phyloP scores from a whole-genome alignment of 1,140 invertebrate genomes.

The Pachypsylla venusta region DNA sequence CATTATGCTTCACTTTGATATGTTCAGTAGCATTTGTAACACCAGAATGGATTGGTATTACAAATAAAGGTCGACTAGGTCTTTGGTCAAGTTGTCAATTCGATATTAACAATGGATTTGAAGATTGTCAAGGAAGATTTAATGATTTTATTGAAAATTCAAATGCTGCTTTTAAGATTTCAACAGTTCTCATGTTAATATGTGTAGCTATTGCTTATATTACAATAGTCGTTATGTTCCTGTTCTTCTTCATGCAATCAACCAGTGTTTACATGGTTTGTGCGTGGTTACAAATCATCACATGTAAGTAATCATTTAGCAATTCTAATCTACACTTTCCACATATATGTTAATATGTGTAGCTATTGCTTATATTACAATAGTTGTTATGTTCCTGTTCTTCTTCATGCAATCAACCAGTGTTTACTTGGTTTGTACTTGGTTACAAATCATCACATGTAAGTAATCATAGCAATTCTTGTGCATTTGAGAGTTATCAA shows the following conservation, averaged over 20 bases:
- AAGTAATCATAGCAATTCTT: too few relatives aligned
- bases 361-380: conserved; percentile 64
- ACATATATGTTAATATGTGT: conserved; percentile 77
- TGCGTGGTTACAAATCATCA: conserved; percentile 82
- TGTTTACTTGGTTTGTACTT: conserved; percentile 83
- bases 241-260: conserved; percentile 90
- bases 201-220: conserved; percentile 70
- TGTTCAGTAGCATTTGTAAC: conserved; percentile 87
- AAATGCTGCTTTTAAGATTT: conserved; percentile 59
- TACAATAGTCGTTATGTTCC: conserved; percentile 71
- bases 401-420: conserved; percentile 87
- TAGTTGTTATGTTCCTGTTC: conserved; percentile 79
- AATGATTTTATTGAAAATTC: conserved; percentile 69
- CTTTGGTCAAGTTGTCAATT: conserved; percentile 71
- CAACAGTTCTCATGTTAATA: conserved; percentile 75
- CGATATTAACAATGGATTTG: conserved; percentile 31
- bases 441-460: conserved; percentile 89
- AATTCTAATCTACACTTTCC: too few relatives aligned
- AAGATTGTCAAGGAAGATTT: conserved; percentile 65
- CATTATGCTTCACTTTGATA: conserved; percentile 92
- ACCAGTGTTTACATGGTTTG: conserved; percentile 86
- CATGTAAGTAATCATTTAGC: conserved; percentile 76
- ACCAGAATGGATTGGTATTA: conserved; percentile 77
- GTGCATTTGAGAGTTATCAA: too few relatives aligned
- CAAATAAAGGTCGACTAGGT: conserved; percentile 78